Base-by-base conservation (phyloP, 2,113 vertebrate species). In the Corythornis cristatus region DNA sequence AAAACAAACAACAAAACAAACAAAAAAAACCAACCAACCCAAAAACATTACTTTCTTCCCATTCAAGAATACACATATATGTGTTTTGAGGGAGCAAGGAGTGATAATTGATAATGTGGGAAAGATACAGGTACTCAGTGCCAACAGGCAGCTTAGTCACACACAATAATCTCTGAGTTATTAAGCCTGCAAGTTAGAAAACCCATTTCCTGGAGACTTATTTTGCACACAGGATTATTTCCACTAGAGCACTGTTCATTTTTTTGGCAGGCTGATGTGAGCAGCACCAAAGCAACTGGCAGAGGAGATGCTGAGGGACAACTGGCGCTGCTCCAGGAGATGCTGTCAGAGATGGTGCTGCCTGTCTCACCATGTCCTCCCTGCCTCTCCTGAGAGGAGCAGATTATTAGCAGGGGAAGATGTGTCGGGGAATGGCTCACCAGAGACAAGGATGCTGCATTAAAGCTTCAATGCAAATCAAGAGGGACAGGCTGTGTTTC, bases 11-110 rank as follows among this genome's bases (percentile, higher is more conserved):
- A 35, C 35, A 37, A 37, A 37, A 10, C 9, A 37, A 37, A 37
- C 37, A 37, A 37, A 37, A 37, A 37, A 37, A 37, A 37, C 9
- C 37, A 9, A 37, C 35, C 35, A 37, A 37, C 37, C 10, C 37
- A 10, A 37, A 37, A 37, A 37, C 37, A 2, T 37, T 0, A 28
- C 25, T 71, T 88, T 70, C 28, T 89, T 88, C 19, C 48, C 25
- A 53, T 20, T 40, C 8, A 37, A 45, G 58, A 37, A 6, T 25
- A 17, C 14, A 33, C 0, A 0, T 28, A 14, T 3, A 5, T 20
- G 13, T 61, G 29, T 4, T 40, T 60, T 12, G 11, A 3, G 13
- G 7, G 6, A 2, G 2, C 35, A 37, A n/a, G 22, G 11, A 60
- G 14, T 20, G 33, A n/a, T 9, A 74, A 81, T 15, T 35, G 72